A percentile compares a stretch with the other conserved stretches of the same genome.
These are phyloP conservation scores for Jacana jacana DNA, from an alignment of 2,113 vertebrate species.

Conservation along the genomic window DNA sequence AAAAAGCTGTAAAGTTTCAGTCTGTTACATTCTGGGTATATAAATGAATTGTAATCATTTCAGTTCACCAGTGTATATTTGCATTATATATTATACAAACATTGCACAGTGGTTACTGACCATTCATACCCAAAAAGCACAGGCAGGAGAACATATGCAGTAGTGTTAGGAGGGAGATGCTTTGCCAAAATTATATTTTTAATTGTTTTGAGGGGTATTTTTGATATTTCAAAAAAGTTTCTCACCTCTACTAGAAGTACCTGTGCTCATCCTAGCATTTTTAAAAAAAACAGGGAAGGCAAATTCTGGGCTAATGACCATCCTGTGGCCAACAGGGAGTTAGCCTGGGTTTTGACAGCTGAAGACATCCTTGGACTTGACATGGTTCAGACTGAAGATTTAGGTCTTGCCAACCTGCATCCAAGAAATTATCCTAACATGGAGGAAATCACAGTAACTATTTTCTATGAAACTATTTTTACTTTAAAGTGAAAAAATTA, in stretches of 20 bases:
- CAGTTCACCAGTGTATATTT: neutral
- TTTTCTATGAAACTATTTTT: neutral
- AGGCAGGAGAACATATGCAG: neutral
- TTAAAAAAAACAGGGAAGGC: neutral
- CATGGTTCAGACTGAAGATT: neutral
- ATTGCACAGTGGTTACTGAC: neutral
- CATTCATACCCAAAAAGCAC: neutral
- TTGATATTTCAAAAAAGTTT: neutral
- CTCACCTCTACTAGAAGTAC: neutral
- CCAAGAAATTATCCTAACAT: neutral
- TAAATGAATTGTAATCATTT: neutral
- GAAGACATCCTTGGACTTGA: neutral
- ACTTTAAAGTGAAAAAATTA: neutral
- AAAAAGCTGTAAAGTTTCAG: neutral
- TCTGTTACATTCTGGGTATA: neutral
- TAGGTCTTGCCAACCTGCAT: neutral
- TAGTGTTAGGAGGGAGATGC: neutral
- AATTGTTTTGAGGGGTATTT: neutral
- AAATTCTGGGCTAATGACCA: neutral
- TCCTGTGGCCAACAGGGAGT: neutral
- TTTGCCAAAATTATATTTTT: neutral
- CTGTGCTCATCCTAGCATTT: neutral
- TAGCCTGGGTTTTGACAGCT: neutral
- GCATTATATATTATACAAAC: too few relatives aligned
- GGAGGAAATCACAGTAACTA: neutral